Base-by-base conservation (phyloP, 2,888 invertebrate genomes). In the Zele albiditarsus region DNA sequence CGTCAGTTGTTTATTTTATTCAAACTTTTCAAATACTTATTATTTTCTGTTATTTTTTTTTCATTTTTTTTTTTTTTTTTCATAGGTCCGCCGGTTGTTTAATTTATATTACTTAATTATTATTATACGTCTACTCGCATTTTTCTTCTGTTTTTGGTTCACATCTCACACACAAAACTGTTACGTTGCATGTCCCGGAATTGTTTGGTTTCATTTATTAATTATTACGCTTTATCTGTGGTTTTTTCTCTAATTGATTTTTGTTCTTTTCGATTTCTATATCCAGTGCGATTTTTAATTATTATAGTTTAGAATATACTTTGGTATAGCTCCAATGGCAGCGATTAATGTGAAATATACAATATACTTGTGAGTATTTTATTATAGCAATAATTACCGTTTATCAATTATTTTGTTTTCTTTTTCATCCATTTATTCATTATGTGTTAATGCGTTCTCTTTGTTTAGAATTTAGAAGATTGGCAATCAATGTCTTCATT, bases 301-400 rank as follows among this genome's bases (percentile, higher is more conserved):
- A 84, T 82, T 81, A 82, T 86, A 87, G 84, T 87, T 87, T 87
- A 87, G 87, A 87, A 87, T 87, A 85, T 87, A 85, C 81, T 86
- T 85, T 85, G 84, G 83, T 84, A 85, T 85, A 85, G 84, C 83
- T 86, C 83, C 81, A 82, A 83, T 87, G 86, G 86, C 86, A 87
- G 86, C 87, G 80, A 84, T 87, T 85, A 85, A 82, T 84, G 83
- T 84, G 85, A 86, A 84, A 84, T 84, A 86, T 85, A 86, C 83
- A 82, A 82, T 81, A 81, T 78, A 78, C 71, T 77, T 74, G 76
- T 79, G 78, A 77, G 73, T 81, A 80, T 80, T 77, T 77, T 75
- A 76, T 79, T 79, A 75, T 73, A 70, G 73, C 75, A 74, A 77
- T 75, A 77, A 74, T 76, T 75, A 74, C 31, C 49, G 10, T 58